Percentiles rank a stretch among this genome's conserved stretches.
Conservation (phyloP, 2,888 invertebrate genomes). For the Aproaerema taeniolella region DNA sequence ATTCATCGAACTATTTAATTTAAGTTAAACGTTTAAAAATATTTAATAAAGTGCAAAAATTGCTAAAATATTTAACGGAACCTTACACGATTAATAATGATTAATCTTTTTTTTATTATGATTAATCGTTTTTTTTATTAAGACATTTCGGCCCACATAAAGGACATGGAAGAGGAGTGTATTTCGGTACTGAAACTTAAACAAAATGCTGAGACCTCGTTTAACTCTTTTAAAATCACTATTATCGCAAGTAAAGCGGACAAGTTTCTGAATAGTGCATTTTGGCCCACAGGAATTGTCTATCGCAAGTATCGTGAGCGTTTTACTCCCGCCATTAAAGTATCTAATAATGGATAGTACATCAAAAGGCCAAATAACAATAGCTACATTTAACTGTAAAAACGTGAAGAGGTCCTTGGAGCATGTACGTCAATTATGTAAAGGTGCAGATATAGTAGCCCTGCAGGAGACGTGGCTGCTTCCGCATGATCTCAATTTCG, state of each 20-base stretch:
- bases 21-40: too few relatives aligned
- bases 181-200: not conserved
- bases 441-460: not conserved
- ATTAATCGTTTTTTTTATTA: too few relatives aligned
- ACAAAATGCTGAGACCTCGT: not conserved
- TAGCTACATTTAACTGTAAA: not conserved
- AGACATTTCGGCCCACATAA: not conserved
- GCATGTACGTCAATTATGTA: not conserved
- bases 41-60: too few relatives aligned
- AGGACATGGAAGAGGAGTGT: not conserved
- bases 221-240: not conserved
- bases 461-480: not conserved
- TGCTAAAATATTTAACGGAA: too few relatives aligned
- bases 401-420: not conserved
- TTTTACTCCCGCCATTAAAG: not conserved
- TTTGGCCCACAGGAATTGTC: not conserved
- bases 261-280: not conserved
- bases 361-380: not conserved
- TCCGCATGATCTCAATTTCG: not conserved
- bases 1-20: too few relatives aligned
- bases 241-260: not conserved
- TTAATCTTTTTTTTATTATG: too few relatives aligned
- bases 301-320: not conserved
- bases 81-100: too few relatives aligned
- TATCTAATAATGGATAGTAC: not conserved